Conservation (phyloP, 2,888 invertebrate genomes). For the Lasioglossum oenotherae region DNA sequence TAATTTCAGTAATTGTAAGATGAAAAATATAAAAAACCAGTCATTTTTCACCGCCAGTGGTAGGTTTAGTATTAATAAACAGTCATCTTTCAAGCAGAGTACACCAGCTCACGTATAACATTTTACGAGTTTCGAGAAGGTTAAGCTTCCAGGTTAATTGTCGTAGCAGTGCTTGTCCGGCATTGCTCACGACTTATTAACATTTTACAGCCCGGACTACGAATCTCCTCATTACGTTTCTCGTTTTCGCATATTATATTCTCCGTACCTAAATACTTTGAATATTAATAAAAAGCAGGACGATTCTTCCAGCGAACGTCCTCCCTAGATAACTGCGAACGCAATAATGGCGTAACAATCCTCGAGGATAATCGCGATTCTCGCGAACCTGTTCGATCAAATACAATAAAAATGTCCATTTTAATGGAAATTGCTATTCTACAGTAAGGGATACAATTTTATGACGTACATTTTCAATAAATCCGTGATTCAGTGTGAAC, state of each 20-base stretch:
- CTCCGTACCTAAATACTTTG: not conserved
- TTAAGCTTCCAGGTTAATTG: not conserved
- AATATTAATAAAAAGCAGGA: not conserved
- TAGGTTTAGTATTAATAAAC: not conserved
- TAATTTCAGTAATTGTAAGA: too few relatives aligned
- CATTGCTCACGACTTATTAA: not conserved
- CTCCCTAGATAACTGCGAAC: not conserved
- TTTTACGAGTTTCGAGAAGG: not conserved
- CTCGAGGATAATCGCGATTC: not conserved
- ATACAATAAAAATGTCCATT: not conserved
- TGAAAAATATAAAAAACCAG: too few relatives aligned
- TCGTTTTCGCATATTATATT: not conserved
- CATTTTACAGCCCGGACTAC: not conserved
- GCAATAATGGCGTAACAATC: not conserved
- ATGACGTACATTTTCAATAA: not conserved
- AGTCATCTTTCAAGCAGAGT: not conserved
- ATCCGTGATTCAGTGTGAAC: not conserved
- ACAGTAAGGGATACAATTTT: not conserved
- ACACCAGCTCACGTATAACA: not conserved
- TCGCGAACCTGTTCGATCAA: not conserved
- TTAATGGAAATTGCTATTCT: not conserved
- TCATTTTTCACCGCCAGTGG: too few relatives aligned
- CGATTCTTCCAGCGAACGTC: not conserved
- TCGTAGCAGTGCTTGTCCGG: not conserved
- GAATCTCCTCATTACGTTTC: not conserved